These are phyloP conservation scores for Drosophila bipectinata DNA, from an alignment of 1,140 invertebrate species.

Conservation along the genomic window DNA sequence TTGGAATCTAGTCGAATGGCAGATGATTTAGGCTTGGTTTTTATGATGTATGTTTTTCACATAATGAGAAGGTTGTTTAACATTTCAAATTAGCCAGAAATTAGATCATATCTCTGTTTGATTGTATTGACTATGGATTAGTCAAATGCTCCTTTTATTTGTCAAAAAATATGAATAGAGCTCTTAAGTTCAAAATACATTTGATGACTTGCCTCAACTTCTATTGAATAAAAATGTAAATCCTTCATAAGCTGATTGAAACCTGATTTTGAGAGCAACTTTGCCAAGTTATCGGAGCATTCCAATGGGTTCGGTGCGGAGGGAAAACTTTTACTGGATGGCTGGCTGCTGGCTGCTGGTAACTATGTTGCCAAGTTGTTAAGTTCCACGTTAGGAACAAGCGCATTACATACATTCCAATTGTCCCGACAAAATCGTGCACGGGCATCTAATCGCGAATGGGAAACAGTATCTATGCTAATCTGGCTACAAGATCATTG, in stretches of 20 bases:
- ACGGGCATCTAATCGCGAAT: slow-evolving; percentile 74
- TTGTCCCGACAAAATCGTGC: slow-evolving; percentile 67
- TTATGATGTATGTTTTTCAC: slow-evolving; percentile 36
- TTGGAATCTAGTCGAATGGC: slow-evolving; percentile 42
- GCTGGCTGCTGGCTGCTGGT: slow-evolving; percentile 10
- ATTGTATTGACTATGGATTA: not conserved
- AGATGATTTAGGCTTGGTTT: slow-evolving; percentile 34
- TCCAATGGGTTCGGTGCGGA: slow-evolving; percentile 3
- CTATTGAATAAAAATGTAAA: slow-evolving; percentile 33
- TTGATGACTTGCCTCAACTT: too few species aligned
- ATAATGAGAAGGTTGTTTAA: slow-evolving; percentile 33
- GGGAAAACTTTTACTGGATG: slow-evolving; percentile 41
- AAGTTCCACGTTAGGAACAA: slow-evolving; percentile 46
- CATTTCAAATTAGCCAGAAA: slow-evolving; percentile 22
- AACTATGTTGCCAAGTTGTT: slow-evolving; percentile 49
- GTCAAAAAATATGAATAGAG: slow-evolving; percentile 21
- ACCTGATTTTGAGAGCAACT: slow-evolving; percentile 26
- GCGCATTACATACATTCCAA: slow-evolving; percentile 60
- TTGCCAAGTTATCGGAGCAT: not conserved
- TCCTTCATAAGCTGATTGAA: slow-evolving; percentile 36
- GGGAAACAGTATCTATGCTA: slow-evolving; percentile 80
- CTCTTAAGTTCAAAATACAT: too few species aligned
- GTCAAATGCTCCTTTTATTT: slow-evolving; percentile 12
- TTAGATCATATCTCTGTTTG: slow-evolving; percentile 15
- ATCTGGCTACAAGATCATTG: slow-evolving; percentile 79